phyloP scores from a whole-genome alignment of 1,140 invertebrate genomes.

The Maniola jurtina region DNA sequence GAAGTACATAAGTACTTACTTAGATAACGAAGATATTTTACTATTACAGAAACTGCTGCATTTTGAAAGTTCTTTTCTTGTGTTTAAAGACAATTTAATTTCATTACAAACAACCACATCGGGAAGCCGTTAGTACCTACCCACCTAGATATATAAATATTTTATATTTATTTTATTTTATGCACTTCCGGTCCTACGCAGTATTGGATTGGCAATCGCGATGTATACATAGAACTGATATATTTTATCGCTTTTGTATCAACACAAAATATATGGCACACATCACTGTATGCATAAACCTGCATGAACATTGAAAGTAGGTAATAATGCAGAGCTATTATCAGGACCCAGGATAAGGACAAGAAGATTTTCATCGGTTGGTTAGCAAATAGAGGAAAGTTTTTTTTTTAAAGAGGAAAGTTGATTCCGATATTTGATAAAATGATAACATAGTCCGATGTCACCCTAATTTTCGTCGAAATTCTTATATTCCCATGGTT shows the following conservation, averaged over 20 bases:
- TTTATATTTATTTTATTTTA: constrained; percentile 7
- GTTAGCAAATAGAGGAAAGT: no score
- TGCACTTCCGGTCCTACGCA: constrained; percentile 5
- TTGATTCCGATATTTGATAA: constrained; percentile 17
- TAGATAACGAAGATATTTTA: no score
- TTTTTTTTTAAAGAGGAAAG: neutral
- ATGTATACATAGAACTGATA: constrained; percentile 9
- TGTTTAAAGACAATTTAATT: no score
- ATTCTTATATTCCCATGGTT: constrained; percentile 42
- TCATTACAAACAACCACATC: no score
- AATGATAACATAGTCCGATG: constrained; percentile 22
- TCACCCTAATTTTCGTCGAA: constrained; percentile 22
- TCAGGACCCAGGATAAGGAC: neutral
- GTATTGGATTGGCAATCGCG: constrained; percentile 10
- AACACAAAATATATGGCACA: constrained; percentile 10
- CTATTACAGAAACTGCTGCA: no score
- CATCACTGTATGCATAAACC: neutral
- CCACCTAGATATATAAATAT: neutral
- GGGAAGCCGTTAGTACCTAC: neutral
- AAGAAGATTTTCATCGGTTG: neutral
- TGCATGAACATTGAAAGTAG: neutral
- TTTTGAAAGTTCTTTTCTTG: no score
- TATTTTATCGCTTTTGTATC: constrained; percentile 13
- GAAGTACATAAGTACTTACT: no score
- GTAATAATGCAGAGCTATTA: neutral